A percentile compares a stretch with the other conserved stretches of the same genome.
These are phyloP conservation scores for Gymnobelideus leadbeateri DNA, from an alignment of 2,113 vertebrate species.

Conservation along the genomic window DNA sequence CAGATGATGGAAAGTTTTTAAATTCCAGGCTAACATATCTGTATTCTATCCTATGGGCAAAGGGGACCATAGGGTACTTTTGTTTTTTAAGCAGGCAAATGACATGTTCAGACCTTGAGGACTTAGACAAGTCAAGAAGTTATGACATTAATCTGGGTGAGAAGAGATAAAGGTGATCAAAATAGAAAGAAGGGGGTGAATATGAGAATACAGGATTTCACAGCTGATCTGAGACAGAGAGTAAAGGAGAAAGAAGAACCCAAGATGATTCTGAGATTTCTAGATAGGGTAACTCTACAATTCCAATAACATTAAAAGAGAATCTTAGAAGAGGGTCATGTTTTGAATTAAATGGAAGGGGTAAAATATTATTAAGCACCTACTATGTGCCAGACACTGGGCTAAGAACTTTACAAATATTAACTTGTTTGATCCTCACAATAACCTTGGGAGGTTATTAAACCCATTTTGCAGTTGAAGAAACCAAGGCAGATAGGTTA, in stretches of 20 bases:
- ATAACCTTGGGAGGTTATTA: neutral
- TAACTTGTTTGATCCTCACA: neutral
- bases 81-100: neutral
- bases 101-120: neutral
- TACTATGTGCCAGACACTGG: neutral
- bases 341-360: neutral
- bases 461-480: neutral
- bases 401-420: neutral
- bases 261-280: neutral
- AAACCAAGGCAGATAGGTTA: neutral
- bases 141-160: neutral
- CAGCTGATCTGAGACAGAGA: neutral
- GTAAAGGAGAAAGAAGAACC: neutral
- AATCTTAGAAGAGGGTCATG: neutral
- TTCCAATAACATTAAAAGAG: neutral
- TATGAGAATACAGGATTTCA: neutral
- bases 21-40: neutral
- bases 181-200: neutral
- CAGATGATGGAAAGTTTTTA: neutral
- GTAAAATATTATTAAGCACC: neutral
- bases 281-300: neutral
- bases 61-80: no score
- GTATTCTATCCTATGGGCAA: neutral
- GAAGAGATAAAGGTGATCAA: neutral
- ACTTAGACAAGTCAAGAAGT: neutral